A percentile compares a stretch with the other conserved stretches of the same genome.
These are phyloP conservation scores for Callyntrura guangdongensis DNA, from an alignment of 2,888 invertebrate genomes.

Conservation along the genomic window DNA sequence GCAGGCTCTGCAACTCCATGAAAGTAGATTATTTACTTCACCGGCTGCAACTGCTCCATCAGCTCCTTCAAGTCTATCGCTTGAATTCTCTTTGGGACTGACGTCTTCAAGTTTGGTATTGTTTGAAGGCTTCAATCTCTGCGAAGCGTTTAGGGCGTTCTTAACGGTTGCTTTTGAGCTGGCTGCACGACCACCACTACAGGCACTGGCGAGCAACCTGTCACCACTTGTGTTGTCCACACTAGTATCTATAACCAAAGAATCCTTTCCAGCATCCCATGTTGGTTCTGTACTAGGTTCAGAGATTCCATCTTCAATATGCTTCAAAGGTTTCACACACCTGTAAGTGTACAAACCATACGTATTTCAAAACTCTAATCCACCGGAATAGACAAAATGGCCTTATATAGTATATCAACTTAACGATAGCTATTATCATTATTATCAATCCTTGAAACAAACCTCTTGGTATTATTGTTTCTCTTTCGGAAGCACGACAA, in stretches of 20 bases:
- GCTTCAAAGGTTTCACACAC: constrained; percentile 89
- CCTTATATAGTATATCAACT: too few species aligned
- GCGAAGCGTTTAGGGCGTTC: constrained; percentile 72
- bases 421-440: too few species aligned
- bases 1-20: constrained; percentile 71
- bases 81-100: constrained; percentile 28
- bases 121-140: constrained; percentile 46
- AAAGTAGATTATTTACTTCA: constrained; percentile 59
- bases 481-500: too few species aligned
- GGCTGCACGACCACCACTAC: constrained; percentile 66
- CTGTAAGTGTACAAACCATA: constrained; percentile 86
- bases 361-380: too few species aligned
- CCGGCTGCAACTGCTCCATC: constrained; percentile 51
- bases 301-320: constrained; percentile 86
- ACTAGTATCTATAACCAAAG: constrained; percentile 68
- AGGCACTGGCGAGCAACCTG: constrained; percentile 38
- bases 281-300: constrained; percentile 39
- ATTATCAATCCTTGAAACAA: too few species aligned
- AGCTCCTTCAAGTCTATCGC: constrained; percentile 64
- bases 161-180: constrained; percentile 73
- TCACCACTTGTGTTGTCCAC: constrained; percentile 42
- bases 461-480: too few species aligned
- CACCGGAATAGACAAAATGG: too few species aligned
- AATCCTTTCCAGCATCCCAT: constrained; percentile 63
- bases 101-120: constrained; percentile 42